phyloP scores from a whole-genome alignment of 2,888 invertebrate species.

The Hermaeophaga mercurialis region DNA sequence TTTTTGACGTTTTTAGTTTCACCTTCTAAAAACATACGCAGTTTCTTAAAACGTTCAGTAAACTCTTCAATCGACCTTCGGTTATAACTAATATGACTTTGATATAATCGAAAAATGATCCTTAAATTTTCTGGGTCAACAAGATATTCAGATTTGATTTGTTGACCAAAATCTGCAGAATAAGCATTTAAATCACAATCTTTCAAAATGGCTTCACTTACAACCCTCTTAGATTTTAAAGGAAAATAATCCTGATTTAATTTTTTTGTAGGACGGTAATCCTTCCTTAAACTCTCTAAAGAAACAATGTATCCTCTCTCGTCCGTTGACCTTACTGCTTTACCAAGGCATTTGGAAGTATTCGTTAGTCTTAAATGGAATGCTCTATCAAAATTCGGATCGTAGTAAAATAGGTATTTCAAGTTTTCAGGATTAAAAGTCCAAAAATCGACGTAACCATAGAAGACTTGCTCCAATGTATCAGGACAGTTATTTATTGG shows the following conservation, averaged over 20 bases:
- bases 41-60: neutral
- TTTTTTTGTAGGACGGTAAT: neutral
- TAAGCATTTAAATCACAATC: conserved; percentile 20
- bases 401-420: conserved; percentile 16
- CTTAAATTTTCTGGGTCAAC: conserved; percentile 4
- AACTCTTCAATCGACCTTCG: neutral
- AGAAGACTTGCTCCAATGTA: conserved; percentile 8
- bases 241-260: neutral
- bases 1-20: neutral
- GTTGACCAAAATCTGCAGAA: neutral
- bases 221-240: conserved; percentile 4
- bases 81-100: neutral
- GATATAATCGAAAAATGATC: conserved; percentile 10
- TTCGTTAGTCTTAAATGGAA: conserved; percentile 10
- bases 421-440: conserved; percentile 4
- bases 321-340: conserved; percentile 14
- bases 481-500: neutral
- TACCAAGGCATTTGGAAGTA: neutral
- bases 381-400: neutral
- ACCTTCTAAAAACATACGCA: neutral
- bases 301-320: conserved; percentile 10
- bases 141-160: conserved; percentile 3
- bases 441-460: conserved; percentile 17
- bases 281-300: neutral
- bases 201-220: conserved; percentile 14